These are phyloP conservation scores for Automeris io DNA, from an alignment of 2,888 invertebrate species.

Conservation along the genomic window DNA sequence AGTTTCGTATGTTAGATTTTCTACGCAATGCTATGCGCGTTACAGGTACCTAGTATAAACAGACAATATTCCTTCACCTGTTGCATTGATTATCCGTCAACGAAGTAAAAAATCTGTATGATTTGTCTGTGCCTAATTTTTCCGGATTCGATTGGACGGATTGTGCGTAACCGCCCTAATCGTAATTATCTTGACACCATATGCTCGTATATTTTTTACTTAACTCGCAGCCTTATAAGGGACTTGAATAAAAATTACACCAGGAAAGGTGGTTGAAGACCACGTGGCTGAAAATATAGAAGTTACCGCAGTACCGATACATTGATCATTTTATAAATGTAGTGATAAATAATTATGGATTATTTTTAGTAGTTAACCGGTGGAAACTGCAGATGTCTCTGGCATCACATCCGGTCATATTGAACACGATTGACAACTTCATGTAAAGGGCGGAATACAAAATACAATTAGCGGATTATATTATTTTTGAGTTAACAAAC, in stretches of 20 bases:
- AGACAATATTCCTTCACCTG: background rate
- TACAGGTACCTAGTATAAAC: too few relatives aligned
- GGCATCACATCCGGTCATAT: slow-evolving; percentile 51
- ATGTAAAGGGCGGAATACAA: slow-evolving; percentile 17
- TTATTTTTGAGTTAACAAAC: background rate
- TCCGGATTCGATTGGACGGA: background rate
- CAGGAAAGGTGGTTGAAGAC: slow-evolving; percentile 6
- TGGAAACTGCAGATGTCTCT: slow-evolving; percentile 60
- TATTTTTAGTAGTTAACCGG: slow-evolving; percentile 30
- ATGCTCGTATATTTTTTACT: slow-evolving; percentile 6
- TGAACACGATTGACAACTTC: slow-evolving; percentile 47
- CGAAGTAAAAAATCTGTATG: background rate
- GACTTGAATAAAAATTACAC: slow-evolving; percentile 5
- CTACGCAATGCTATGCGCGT: too few relatives aligned
- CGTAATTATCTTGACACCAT: background rate
- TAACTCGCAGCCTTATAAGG: slow-evolving; percentile 5
- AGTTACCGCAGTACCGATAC: slow-evolving; percentile 6
- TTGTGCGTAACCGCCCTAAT: too few relatives aligned
- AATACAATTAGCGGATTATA: slow-evolving; percentile 16
- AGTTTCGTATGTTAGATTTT: too few relatives aligned
- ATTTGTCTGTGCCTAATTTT: too few relatives aligned
- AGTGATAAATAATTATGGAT: slow-evolving; percentile 17
- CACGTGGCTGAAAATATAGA: slow-evolving; percentile 4
- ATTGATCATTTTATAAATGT: slow-evolving; percentile 16
- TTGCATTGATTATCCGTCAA: background rate